Conservation (phyloP, 2,113 vertebrate genomes). For the Halichoerus grypus region DNA sequence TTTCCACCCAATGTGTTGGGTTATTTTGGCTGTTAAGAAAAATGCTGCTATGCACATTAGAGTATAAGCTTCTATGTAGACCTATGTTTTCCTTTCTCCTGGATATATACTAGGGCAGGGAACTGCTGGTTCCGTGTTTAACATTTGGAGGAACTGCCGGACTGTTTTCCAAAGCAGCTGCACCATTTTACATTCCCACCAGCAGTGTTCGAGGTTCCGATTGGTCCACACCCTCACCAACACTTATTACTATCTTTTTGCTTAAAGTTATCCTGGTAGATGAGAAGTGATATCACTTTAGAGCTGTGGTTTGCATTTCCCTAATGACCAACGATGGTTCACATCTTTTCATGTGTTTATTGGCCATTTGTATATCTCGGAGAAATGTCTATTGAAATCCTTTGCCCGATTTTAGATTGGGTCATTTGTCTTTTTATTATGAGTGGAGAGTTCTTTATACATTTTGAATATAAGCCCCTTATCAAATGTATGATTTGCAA, state of each 20-base stretch:
- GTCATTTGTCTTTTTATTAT: conserved; percentile 31
- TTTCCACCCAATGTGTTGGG: neutral
- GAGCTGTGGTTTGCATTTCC: neutral
- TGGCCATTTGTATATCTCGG: neutral
- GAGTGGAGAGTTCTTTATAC: neutral
- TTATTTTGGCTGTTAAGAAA: neutral
- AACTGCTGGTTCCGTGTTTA: neutral
- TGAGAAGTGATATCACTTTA: neutral
- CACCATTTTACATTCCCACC: neutral
- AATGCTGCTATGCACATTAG: neutral
- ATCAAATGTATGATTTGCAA: neutral
- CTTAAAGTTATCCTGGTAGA: neutral
- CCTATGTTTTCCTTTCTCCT: neutral
- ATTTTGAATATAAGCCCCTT: conserved; percentile 1
- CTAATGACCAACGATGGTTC: neutral
- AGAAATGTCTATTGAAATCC: neutral
- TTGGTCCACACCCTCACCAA: neutral
- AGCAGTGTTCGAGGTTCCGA: neutral
- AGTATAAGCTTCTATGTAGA: neutral
- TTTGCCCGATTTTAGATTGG: conserved; percentile 13
- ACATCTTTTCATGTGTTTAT: neutral
- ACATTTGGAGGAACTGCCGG: neutral
- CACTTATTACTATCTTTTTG: neutral
- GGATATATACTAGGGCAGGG: neutral
- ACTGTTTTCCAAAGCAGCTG: neutral